phyloP scores from a whole-genome alignment of 2,888 invertebrate genomes.

The Platycheirus albimanus region DNA sequence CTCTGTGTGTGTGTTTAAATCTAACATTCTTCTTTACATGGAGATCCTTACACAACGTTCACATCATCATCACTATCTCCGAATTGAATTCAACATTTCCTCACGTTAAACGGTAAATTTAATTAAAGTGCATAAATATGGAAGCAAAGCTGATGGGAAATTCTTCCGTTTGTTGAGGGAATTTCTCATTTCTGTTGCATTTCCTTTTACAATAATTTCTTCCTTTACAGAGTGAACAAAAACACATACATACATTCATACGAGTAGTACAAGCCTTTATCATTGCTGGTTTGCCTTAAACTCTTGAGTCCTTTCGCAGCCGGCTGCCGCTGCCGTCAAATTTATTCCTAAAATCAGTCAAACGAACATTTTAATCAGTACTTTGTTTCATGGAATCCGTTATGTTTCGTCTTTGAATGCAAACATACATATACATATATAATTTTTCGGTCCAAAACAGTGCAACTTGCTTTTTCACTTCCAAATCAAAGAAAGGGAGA shows the following conservation, averaged over 20 bases:
- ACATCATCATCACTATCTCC: background rate
- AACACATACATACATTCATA: background rate
- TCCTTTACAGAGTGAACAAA: background rate
- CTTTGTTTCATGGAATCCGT: slow-evolving; percentile 48
- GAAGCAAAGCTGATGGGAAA: slow-evolving; percentile 1
- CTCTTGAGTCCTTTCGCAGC: too few relatives aligned
- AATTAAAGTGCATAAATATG: slow-evolving; percentile 52
- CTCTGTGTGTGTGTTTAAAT: too few relatives aligned
- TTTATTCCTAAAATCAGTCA: slow-evolving; percentile 61
- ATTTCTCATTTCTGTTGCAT: slow-evolving; percentile 54
- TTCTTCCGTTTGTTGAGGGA: slow-evolving; percentile 24
- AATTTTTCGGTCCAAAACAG: background rate
- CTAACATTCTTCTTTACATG: too few relatives aligned
- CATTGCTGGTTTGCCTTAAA: background rate
- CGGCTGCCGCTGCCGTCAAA: slow-evolving; percentile 16
- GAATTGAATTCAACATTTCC: slow-evolving; percentile 15
- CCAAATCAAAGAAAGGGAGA: background rate
- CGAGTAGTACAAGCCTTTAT: too few relatives aligned
- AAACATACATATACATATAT: background rate
- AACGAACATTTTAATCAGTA: slow-evolving; percentile 71
- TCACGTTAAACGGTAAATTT: slow-evolving; percentile 37
- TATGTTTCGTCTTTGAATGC: slow-evolving; percentile 33
- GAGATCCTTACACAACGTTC: background rate
- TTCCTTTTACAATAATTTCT: slow-evolving; percentile 37
- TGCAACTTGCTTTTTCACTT: slow-evolving; percentile 11